These are phyloP conservation scores for Hoplostethus mediterraneus DNA, from an alignment of 2,797 vertebrate species.

Conservation along the genomic window DNA sequence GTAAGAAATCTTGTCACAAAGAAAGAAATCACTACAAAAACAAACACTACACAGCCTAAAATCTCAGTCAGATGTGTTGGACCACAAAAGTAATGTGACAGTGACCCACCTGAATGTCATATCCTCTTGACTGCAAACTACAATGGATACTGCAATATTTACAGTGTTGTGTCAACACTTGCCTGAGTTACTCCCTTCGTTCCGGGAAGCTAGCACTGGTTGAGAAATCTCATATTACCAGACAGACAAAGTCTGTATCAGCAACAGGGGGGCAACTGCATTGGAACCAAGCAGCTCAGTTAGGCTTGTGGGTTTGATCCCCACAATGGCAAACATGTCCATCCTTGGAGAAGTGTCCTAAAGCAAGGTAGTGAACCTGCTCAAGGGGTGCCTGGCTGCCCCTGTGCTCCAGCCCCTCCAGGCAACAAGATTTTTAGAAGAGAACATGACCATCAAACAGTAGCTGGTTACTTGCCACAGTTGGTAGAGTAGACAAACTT, in stretches of 20 bases:
- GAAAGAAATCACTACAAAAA: constrained; percentile 10
- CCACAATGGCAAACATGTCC: too few relatives aligned
- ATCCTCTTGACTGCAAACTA: constrained; percentile 27
- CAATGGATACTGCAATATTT: constrained; percentile 29
- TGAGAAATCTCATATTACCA: constrained; percentile 39
- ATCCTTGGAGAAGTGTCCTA: neutral
- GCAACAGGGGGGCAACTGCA: constrained; percentile 17
- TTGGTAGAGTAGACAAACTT: neutral
- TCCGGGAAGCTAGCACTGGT: constrained; percentile 23
- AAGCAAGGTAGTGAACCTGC: too few relatives aligned
- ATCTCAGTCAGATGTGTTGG: neutral
- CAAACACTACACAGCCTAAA: neutral
- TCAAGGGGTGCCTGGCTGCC: too few relatives aligned
- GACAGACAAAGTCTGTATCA: constrained; percentile 13
- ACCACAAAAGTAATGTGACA: neutral
- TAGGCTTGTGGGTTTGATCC: neutral
- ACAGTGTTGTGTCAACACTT: constrained; percentile 54
- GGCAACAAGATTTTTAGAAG: neutral
- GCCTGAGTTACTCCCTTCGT: neutral
- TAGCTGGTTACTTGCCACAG: neutral
- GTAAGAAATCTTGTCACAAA: too few relatives aligned
- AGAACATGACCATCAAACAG: neutral
- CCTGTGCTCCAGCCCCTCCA: too few relatives aligned
- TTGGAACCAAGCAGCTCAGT: constrained; percentile 10
- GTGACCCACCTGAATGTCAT: constrained; percentile 11